These are phyloP conservation scores for Pocillopora meandrina DNA, from an alignment of 92 coral and sea anemone species.

Conservation along the genomic window DNA sequence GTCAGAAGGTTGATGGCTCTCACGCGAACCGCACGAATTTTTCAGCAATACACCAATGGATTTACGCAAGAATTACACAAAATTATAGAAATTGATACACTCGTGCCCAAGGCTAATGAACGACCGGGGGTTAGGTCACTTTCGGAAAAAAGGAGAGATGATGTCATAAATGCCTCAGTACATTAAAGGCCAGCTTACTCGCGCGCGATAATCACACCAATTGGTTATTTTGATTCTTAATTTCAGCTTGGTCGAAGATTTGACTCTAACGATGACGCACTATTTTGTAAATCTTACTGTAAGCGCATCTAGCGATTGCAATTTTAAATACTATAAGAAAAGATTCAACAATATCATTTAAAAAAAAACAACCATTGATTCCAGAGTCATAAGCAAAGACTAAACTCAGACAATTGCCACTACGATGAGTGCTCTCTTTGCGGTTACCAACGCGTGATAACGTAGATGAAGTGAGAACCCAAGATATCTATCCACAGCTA, in stretches of 20 bases:
- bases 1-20: no score
- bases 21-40: neutral
- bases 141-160: neutral
- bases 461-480: constrained; percentile 11
- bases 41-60: constrained; percentile 22
- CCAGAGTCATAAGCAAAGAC: neutral
- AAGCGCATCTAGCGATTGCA: neutral
- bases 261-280: constrained; percentile 10
- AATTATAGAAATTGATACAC: neutral
- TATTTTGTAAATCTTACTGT: constrained; percentile 10
- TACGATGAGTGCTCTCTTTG: no score
- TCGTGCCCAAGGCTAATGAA: neutral
- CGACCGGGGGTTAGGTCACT: neutral
- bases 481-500: constrained; percentile 11
- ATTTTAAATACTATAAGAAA: neutral
- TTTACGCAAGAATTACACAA: constrained; percentile 9
- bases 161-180: neutral
- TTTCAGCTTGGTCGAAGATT: neutral
- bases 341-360: neutral
- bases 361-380: neutral
- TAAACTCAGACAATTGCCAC: neutral
- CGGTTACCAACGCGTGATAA: neutral
- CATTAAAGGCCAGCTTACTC: constrained; percentile 13
- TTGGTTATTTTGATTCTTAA: constrained; percentile 9
- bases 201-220: neutral